phyloP scores from a whole-genome alignment of 2,113 vertebrate genomes.

The Bujurquina vittata region DNA sequence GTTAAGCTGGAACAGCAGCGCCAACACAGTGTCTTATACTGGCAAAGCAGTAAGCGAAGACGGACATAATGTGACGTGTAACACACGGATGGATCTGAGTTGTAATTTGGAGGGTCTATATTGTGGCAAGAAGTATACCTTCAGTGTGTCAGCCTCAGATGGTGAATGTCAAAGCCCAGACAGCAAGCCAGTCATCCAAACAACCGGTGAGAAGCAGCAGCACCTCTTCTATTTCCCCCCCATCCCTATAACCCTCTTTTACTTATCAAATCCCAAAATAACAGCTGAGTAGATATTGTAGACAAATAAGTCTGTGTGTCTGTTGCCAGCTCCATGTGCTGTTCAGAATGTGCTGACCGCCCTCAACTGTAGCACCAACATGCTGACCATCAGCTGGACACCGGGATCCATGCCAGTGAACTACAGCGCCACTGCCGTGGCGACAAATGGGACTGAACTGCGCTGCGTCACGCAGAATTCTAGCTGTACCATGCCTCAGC shows the following conservation, averaged over 20 bases:
- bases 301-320: not conserved
- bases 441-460: conserved; percentile 10
- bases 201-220: conserved; percentile 70
- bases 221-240: not conserved
- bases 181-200: conserved; percentile 48
- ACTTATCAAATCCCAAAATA: not conserved
- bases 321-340: conserved; percentile 77
- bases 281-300: not conserved
- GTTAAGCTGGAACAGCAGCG: conserved; percentile 73
- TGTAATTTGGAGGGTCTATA: conserved; percentile 68
- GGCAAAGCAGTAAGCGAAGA: conserved; percentile 60
- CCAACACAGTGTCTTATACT: conserved; percentile 68
- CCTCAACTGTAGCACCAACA: conserved; percentile 72
- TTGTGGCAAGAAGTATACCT: conserved; percentile 74
- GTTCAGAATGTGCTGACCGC: conserved; percentile 53
- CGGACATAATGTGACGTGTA: conserved; percentile 68
- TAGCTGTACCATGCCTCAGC: conserved; percentile 56
- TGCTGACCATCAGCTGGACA: conserved; percentile 71
- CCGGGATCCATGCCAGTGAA: conserved; percentile 42
- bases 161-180: conserved; percentile 67
- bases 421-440: conserved; percentile 67
- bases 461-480: conserved; percentile 58
- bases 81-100: not conserved
- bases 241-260: not conserved
- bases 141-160: conserved; percentile 71